These are phyloP conservation scores for Protobothrops flavoviridis DNA, from an alignment of 2,113 vertebrate species.

Conservation along the genomic window DNA sequence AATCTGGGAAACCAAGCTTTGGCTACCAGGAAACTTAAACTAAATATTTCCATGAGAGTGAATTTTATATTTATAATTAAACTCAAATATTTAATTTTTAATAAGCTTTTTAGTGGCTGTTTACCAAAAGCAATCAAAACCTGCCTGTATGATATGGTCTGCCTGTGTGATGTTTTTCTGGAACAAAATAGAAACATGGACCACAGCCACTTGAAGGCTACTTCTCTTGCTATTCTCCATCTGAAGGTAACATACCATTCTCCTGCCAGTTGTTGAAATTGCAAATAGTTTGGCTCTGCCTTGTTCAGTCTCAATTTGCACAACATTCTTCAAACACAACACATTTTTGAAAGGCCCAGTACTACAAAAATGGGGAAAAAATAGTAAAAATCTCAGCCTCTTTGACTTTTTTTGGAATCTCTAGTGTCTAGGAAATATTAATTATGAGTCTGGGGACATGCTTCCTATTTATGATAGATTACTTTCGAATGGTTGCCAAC, in stretches of 20 bases:
- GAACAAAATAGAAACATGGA: not conserved
- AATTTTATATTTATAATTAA: not conserved
- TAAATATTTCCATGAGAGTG: not conserved
- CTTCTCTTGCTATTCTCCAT: not conserved
- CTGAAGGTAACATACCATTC: not conserved
- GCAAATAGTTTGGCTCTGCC: not conserved
- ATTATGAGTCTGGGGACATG: not conserved
- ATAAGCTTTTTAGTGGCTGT: not conserved
- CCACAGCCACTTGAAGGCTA: not conserved
- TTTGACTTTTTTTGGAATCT: not conserved
- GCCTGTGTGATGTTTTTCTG: not conserved
- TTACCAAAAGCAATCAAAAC: not conserved
- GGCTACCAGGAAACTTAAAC: not conserved
- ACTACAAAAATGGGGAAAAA: not conserved
- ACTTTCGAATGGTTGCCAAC: constrained; percentile 1
- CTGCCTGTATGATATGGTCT: not conserved
- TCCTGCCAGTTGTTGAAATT: not conserved
- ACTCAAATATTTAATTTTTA: not conserved
- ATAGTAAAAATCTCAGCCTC: not conserved
- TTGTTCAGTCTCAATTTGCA: not conserved
- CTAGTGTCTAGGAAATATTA: not conserved
- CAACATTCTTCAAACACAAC: not conserved
- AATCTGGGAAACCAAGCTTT: not conserved
- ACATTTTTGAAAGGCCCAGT: not conserved
- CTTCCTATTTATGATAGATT: constrained; percentile 6